These are phyloP conservation scores for Poeciliopsis infans DNA, from an alignment of 2,797 vertebrate genomes.

Conservation along the genomic window DNA sequence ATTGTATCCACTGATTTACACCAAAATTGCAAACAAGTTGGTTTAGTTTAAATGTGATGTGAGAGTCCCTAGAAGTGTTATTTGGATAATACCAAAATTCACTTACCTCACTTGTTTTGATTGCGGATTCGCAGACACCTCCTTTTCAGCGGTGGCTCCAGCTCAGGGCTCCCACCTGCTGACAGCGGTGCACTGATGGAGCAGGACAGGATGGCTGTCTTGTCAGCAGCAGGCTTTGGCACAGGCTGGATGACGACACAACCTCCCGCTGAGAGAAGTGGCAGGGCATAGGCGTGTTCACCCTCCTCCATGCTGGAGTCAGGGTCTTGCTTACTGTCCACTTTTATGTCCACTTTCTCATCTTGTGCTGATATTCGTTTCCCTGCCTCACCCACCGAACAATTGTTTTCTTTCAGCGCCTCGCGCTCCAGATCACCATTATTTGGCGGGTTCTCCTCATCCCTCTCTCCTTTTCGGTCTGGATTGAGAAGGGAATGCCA, in stretches of 20 bases:
- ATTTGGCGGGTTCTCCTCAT: constrained; percentile 72
- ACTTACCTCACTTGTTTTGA: constrained; percentile 94
- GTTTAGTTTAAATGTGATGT: neutral
- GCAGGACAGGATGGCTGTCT: constrained; percentile 90
- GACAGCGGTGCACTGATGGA: constrained; percentile 91
- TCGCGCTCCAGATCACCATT: constrained; percentile 92
- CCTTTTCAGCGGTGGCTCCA: constrained; percentile 97
- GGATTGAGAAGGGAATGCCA: constrained; percentile 68
- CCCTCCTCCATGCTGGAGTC: constrained; percentile 89
- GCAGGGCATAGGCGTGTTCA: constrained; percentile 94
- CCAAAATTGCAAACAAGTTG: neutral
- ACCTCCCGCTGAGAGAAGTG: constrained; percentile 91
- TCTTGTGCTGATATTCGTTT: constrained; percentile 87
- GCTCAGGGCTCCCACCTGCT: constrained; percentile 90
- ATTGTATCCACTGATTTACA: neutral
- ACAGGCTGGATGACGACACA: constrained; percentile 97
- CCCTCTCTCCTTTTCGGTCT: constrained; percentile 71
- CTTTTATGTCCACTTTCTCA: constrained; percentile 73
- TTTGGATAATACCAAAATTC: neutral
- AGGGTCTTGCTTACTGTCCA: constrained; percentile 88
- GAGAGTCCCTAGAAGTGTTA: neutral
- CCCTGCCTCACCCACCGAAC: constrained; percentile 83
- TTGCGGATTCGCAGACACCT: constrained; percentile 99
- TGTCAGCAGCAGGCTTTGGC: constrained; percentile 95
- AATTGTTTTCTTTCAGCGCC: constrained; percentile 98